Conservation (phyloP, 2,113 vertebrate species). For the Pelecanoides urinatrix region DNA sequence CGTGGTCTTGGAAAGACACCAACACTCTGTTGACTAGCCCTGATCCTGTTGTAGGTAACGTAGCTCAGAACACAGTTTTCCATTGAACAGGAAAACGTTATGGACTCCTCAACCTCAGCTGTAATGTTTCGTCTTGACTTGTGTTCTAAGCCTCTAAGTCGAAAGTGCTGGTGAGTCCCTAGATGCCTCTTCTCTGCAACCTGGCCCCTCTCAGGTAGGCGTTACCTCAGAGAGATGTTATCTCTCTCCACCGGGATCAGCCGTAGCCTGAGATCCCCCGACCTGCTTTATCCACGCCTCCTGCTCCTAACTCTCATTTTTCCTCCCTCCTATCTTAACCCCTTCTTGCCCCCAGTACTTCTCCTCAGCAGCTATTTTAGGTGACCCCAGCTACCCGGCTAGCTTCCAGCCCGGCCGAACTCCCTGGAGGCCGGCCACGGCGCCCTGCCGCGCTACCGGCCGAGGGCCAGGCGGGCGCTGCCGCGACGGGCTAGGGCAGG, state of each 20-base stretch:
- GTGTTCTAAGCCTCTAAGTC: background rate
- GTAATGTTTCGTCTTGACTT: background rate
- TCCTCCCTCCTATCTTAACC: background rate
- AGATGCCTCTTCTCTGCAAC: background rate
- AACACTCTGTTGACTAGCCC: too few relatives aligned
- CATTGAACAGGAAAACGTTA: background rate
- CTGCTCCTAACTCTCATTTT: background rate
- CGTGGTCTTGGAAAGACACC: too few relatives aligned
- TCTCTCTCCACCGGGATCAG: accelerated
- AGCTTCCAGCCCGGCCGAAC: background rate
- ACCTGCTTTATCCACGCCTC: background rate
- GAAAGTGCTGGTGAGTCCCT: background rate
- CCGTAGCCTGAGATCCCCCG: background rate
- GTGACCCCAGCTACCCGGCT: background rate
- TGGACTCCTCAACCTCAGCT: background rate
- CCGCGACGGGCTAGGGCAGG: background rate
- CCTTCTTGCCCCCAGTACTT: background rate
- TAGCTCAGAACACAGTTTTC: background rate
- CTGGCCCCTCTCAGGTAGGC: accelerated
- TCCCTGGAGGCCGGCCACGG: background rate
- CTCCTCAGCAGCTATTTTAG: background rate
- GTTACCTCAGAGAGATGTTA: accelerated
- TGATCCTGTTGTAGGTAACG: accelerated
- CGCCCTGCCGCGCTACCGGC: background rate
- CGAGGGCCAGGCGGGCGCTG: too few relatives aligned